Evolutionary conservation across 1,140 invertebrate species (phyloP), one percentile per base, ranked within the genome.

Genomic region (Cephus cinctus): DNA sequence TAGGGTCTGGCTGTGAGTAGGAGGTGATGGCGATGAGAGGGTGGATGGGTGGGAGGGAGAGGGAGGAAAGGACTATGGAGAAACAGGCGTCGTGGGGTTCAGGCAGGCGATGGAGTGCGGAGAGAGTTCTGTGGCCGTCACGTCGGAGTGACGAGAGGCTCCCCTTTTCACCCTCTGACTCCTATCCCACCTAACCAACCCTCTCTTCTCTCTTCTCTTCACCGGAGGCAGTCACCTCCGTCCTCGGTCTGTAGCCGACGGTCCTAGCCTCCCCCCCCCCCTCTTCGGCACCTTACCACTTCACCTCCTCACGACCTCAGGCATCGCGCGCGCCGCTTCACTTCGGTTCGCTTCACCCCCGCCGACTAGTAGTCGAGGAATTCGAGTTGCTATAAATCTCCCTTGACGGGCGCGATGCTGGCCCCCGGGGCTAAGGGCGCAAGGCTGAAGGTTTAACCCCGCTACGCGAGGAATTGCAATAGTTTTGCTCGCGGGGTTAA

Each of bases 341-440:
- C 58, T 54, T 43, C 57, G 50, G 56, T 50, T 65, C 57, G 49
- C 46, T 53, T 56, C 65, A 48, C 47, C 60, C 61, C 60, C 54
- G 58, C 55, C 71, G 70, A 70, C 69, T 74, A 73, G 67, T 68
- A 76, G 72, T 75, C 68, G 70, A 66, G 65, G 64, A 70, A 70
- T 76, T 76, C 73, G 73, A 76, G 73, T 76, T 76, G 61, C 70
- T 71, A 75, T 76, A 76, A 76, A 76, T 76, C 73, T 75, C 62
- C 61, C 72, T 68, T 76, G 73, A 76, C 69, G 63, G 61, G 61
- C 60, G 71, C 67, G 69, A 71, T 74, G 67, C 67, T 65, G 61
- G 60, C 48, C 36, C 30, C 22, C 30, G 47, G 35, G 12, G 50
- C 20, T n/a, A 36, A 40, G 22, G 32, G 42, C 27, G 41, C 23